Evolutionary conservation across 2,888 invertebrate species (phyloP).

Genomic region (Zhuqinia jingwanae): DNA sequence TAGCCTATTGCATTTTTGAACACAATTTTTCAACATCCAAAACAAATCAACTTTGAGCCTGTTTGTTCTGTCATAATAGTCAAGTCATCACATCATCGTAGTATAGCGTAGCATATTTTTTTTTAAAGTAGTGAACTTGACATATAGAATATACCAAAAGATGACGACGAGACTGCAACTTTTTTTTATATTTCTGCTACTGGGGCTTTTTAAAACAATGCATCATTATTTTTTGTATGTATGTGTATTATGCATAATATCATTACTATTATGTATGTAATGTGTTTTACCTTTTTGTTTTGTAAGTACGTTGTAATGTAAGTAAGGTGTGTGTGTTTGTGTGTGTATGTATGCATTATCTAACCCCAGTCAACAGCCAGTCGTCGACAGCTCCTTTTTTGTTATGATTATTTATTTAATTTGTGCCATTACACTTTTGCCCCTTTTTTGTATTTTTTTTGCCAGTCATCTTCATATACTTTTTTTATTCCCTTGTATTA

Average conservation of each 20-base stretch:
- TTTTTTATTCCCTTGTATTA: too few relatives aligned
- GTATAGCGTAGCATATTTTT: too few relatives aligned
- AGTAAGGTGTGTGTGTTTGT: conserved; percentile 14
- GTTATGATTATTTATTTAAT: conserved; percentile 46
- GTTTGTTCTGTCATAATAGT: too few relatives aligned
- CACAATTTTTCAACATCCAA: not conserved
- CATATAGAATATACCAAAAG: conserved; percentile 12
- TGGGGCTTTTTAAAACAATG: conserved; percentile 61
- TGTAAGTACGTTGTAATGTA: too few relatives aligned
- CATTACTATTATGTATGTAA: conserved; percentile 3
- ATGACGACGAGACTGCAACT: not conserved
- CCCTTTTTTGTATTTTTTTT: conserved; percentile 47
- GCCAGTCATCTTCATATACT: conserved; percentile 43
- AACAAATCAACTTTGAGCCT: too few relatives aligned
- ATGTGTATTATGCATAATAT: conserved; percentile 42
- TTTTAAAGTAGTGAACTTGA: conserved; percentile 44
- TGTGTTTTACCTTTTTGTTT: too few relatives aligned
- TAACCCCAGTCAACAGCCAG: conserved; percentile 32
- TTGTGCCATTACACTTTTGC: conserved; percentile 53
- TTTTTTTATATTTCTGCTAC: too few relatives aligned
- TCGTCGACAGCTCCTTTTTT: not conserved
- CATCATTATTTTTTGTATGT: too few relatives aligned
- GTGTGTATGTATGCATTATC: too few relatives aligned
- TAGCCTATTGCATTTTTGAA: not conserved
- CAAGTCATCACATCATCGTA: too few relatives aligned